These are phyloP conservation scores for Trinectes maculatus DNA, from an alignment of 2,113 vertebrate species.

Conservation along the genomic window DNA sequence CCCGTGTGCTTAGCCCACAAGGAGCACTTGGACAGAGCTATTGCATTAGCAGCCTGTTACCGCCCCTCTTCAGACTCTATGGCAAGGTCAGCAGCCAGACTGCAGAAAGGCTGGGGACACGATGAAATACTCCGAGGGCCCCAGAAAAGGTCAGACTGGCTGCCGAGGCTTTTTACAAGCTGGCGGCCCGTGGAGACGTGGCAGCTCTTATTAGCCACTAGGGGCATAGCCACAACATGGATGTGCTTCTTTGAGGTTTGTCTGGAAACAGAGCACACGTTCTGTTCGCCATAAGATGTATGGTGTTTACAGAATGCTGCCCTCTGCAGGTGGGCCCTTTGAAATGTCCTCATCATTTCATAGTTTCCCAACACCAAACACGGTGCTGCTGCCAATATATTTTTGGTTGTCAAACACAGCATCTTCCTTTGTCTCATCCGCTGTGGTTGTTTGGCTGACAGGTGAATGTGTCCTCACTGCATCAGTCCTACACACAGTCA, in stretches of 20 bases:
- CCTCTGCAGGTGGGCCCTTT: not conserved
- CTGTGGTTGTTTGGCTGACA: too few relatives aligned
- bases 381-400: too few relatives aligned
- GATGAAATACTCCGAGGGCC: conserved; percentile 21
- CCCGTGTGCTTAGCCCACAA: conserved; percentile 35
- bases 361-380: too few relatives aligned
- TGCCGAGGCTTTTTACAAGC: conserved; percentile 28
- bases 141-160: conserved; percentile 33
- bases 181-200: conserved; percentile 18
- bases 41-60: conserved; percentile 66
- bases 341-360: too few relatives aligned
- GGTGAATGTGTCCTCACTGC: too few relatives aligned
- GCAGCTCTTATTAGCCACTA: conserved; percentile 27
- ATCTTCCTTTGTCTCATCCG: not conserved
- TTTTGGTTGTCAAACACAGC: too few relatives aligned
- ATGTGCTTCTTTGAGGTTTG: conserved; percentile 11
- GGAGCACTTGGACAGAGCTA: conserved; percentile 54
- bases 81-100: conserved; percentile 37
- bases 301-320: not conserved
- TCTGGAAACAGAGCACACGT: not conserved
- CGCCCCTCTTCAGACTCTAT: conserved; percentile 21
- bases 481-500: too few relatives aligned
- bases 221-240: not conserved
- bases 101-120: conserved; percentile 17
- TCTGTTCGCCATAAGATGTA: not conserved